These are phyloP conservation scores for Drosophila fungiperda DNA, from an alignment of 2,888 invertebrate genomes.

Conservation along the genomic window DNA sequence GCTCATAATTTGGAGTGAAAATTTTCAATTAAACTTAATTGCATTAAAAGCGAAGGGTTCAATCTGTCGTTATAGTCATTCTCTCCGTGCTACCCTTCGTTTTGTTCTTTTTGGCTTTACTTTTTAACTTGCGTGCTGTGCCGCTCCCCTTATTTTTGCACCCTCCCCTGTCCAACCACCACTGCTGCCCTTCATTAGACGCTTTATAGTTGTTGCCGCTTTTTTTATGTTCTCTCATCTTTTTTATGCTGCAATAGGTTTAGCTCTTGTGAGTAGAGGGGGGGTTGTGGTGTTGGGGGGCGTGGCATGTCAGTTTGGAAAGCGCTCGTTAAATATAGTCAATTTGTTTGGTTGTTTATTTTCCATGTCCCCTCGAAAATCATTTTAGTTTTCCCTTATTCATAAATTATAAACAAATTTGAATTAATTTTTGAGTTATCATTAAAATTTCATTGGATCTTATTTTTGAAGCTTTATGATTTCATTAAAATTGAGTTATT, in stretches of 20 bases:
- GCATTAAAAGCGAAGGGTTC: constrained; percentile 82
- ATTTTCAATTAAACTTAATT: constrained; percentile 82
- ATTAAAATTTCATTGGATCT: constrained; percentile 51
- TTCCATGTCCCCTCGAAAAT: constrained; percentile 53
- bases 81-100: not conserved
- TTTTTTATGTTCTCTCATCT: constrained; percentile 64
- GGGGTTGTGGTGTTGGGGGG: not conserved
- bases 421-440: constrained; percentile 49
- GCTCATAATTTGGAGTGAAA: constrained; percentile 81
- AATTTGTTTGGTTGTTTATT: constrained; percentile 45
- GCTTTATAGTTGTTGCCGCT: constrained; percentile 53
- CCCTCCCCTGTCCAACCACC: not conserved
- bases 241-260: constrained; percentile 72
- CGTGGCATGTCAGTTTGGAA: constrained; percentile 13
- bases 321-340: constrained; percentile 50
- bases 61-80: constrained; percentile 74
- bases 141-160: not conserved
- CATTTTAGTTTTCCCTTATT: constrained; percentile 49
- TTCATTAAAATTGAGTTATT: constrained; percentile 10
- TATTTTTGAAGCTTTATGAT: constrained; percentile 32
- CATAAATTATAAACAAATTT: constrained; percentile 45
- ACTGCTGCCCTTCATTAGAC: constrained; percentile 42
- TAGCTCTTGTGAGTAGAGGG: constrained; percentile 28
- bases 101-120: constrained; percentile 31
- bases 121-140: constrained; percentile 53